These are phyloP conservation scores for Odontomyia ornata DNA, from an alignment of 2,888 invertebrate genomes.

Conservation along the genomic window DNA sequence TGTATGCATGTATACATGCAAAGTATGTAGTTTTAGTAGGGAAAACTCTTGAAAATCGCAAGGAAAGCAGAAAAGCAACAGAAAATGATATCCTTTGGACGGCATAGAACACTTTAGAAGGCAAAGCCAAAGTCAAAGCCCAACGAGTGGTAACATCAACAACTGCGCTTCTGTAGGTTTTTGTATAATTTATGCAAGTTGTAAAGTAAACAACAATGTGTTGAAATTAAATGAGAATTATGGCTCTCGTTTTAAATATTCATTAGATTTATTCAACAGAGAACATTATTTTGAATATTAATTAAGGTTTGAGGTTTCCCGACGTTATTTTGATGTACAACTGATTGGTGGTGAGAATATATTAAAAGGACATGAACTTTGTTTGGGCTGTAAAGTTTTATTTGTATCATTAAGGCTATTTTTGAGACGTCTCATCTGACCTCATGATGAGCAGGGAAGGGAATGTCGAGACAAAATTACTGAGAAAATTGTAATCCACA, in stretches of 20 bases:
- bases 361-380: too few species aligned
- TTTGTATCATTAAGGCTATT: too few species aligned
- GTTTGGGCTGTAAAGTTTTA: too few species aligned
- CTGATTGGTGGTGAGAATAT: neutral
- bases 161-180: slow-evolving; percentile 36
- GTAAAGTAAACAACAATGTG: slow-evolving; percentile 49
- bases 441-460: too few species aligned
- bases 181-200: slow-evolving; percentile 49
- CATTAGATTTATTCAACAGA: slow-evolving; percentile 20
- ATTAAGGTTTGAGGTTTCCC: slow-evolving; percentile 24
- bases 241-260: slow-evolving; percentile 42
- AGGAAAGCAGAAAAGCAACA: slow-evolving; percentile 38
- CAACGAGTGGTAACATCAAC: slow-evolving; percentile 16
- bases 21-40: too few species aligned
- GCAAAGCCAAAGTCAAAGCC: neutral
- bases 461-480: too few species aligned
- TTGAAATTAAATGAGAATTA: slow-evolving; percentile 50
- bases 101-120: neutral
- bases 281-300: slow-evolving; percentile 44
- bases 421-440: too few species aligned
- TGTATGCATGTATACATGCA: neutral
- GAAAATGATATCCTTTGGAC: slow-evolving; percentile 39
- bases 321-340: neutral
- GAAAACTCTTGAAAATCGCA: slow-evolving; percentile 41
- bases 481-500: too few species aligned